A percentile compares a stretch with the other conserved stretches of the same genome.
These are phyloP conservation scores for Steinernema scapterisci DNA, from an alignment of 2,888 invertebrate genomes.

Conservation along the genomic window DNA sequence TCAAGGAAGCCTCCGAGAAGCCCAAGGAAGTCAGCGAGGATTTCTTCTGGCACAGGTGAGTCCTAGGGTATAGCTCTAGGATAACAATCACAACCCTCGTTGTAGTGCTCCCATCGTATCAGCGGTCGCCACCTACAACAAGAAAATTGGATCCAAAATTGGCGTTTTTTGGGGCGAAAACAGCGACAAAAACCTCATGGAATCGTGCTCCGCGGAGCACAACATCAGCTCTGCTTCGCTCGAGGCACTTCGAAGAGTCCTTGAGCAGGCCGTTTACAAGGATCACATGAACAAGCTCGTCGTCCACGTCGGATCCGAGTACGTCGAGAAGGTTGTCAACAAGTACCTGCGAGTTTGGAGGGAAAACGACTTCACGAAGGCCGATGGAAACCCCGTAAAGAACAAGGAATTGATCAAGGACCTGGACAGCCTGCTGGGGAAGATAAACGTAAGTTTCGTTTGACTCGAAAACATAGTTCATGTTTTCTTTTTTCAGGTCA, in stretches of 20 bases:
- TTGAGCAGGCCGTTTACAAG: conserved; percentile 38
- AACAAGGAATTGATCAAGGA: conserved; percentile 38
- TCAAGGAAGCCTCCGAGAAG: not conserved
- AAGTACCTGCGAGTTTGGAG: conserved; percentile 37
- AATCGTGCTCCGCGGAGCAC: not conserved
- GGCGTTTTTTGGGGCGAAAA: not conserved
- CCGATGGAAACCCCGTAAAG: conserved; percentile 42
- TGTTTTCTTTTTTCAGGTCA: not conserved
- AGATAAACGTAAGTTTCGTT: conserved; percentile 36
- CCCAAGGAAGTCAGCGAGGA: not conserved
- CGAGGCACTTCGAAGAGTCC: not conserved
- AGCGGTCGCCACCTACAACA: not conserved
- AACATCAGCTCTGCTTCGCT: not conserved
- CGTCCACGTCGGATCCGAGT: conserved; percentile 36
- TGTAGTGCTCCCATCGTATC: conserved; percentile 1
- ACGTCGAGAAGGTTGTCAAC: conserved; percentile 36
- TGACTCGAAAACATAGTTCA: not conserved
- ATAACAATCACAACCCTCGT: no score
- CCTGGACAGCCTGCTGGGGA: conserved; percentile 33
- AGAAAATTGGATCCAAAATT: not conserved
- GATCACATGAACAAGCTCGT: conserved; percentile 38
- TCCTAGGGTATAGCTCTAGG: no score
- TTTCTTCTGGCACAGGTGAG: conserved; percentile 11
- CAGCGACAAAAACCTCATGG: not conserved
- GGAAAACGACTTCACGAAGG: conserved; percentile 37